Percentiles rank a stretch among this genome's conserved stretches.
Conservation (phyloP, 2,113 vertebrate genomes). For the Phylloscopus trochiloides region DNA sequence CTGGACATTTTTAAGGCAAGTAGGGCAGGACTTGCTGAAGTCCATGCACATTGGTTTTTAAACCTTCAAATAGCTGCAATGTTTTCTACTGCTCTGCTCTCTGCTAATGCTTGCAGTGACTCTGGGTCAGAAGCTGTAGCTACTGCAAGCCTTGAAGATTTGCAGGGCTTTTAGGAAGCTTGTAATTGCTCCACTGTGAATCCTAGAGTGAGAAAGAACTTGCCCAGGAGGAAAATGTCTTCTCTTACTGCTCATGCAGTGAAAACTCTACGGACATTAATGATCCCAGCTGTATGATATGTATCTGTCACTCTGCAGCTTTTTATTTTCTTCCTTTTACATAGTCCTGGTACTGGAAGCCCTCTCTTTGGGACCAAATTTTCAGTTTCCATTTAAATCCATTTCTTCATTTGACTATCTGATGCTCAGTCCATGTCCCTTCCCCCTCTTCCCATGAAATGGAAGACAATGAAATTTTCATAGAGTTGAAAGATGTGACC, state of each 20-base stretch:
- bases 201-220: not conserved
- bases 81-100: not conserved
- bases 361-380: not conserved
- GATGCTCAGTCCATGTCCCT: not conserved
- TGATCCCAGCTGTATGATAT: not conserved
- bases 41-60: fast-evolving
- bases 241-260: not conserved
- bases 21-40: not conserved
- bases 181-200: not conserved
- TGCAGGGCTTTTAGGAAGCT: not conserved
- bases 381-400: not conserved
- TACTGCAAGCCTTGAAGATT: not conserved
- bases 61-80: not conserved
- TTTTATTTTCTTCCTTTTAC: not conserved
- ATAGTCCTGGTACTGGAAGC: not conserved
- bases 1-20: not conserved
- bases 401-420: not conserved
- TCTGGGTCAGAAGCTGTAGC: not conserved
- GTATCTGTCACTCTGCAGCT: not conserved
- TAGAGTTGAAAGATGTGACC: not conserved
- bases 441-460: not conserved
- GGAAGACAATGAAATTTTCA: not conserved
- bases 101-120: not conserved
- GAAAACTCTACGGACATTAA: not conserved
- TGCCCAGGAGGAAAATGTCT: not conserved